Evolutionary conservation across 2,888 invertebrate species (phyloP).

Genomic region (Eulithis prunata): DNA sequence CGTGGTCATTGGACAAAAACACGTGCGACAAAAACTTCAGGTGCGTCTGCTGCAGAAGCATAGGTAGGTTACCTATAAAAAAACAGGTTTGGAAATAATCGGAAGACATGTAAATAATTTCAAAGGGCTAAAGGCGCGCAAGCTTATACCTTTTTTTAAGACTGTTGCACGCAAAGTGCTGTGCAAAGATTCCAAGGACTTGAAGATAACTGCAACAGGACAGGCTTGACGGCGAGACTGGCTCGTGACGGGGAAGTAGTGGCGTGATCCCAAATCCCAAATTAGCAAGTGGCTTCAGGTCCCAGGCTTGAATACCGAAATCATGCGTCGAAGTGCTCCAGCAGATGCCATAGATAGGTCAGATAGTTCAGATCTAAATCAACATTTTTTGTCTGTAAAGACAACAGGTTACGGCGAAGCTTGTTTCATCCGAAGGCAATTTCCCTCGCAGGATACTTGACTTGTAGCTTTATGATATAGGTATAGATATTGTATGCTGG

Average conservation of each 20-base stretch:
- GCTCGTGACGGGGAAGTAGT: background rate
- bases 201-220: background rate
- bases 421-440: background rate
- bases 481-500: conserved; percentile 7
- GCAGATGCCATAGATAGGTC: background rate
- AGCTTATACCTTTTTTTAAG: background rate
- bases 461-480: background rate
- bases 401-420: conserved; percentile 3
- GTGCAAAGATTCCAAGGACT: background rate
- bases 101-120: background rate
- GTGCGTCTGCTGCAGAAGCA: background rate
- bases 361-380: background rate
- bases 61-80: background rate
- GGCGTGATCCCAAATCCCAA: conserved; percentile 4
- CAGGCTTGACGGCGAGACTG: background rate
- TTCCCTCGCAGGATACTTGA: conserved; percentile 4
- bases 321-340: background rate
- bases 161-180: background rate
- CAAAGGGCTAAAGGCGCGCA: background rate
- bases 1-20: background rate
- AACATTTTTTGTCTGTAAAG: conserved; percentile 9
- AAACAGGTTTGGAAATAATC: background rate
- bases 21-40: background rate
- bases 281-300: conserved; percentile 1
- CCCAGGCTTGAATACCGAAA: background rate